A percentile compares a stretch with the other conserved stretches of the same genome.
These are phyloP conservation scores for Sorex fumeus DNA, from an alignment of 2,113 vertebrate species.

Conservation along the genomic window DNA sequence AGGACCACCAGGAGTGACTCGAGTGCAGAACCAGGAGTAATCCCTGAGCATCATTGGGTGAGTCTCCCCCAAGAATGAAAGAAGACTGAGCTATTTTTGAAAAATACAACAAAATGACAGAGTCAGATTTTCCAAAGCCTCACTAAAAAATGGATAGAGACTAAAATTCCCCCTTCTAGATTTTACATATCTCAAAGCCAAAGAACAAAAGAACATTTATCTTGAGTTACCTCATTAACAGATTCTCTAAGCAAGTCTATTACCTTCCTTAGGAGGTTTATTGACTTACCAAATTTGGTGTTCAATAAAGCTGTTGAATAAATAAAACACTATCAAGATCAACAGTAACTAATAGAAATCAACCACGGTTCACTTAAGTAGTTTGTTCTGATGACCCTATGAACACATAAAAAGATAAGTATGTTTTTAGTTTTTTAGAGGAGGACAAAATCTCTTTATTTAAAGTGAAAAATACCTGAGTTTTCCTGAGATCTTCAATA, in stretches of 20 bases:
- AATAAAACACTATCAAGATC: conserved; percentile 24
- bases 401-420: not conserved
- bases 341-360: conserved; percentile 12
- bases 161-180: conserved; percentile 21
- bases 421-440: conserved; percentile 50
- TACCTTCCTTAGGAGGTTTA: conserved; percentile 3
- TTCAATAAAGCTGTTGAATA: conserved; percentile 59
- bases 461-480: too few relatives aligned
- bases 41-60: too few relatives aligned
- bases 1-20: too few relatives aligned
- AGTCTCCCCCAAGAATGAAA: too few relatives aligned
- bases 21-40: too few relatives aligned
- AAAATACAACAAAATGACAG: conserved; percentile 23
- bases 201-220: conserved; percentile 51
- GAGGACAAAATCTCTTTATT: too few relatives aligned
- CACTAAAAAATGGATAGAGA: conserved; percentile 16
- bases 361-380: not conserved
- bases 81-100: conserved; percentile 36
- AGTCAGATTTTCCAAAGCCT: conserved; percentile 44
- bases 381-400: not conserved
- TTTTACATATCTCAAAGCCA: conserved; percentile 59
- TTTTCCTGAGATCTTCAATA: too few relatives aligned
- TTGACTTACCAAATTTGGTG: conserved; percentile 27
- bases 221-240: conserved; percentile 63
- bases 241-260: conserved; percentile 20